Conservation (phyloP, 1,140 invertebrate genomes). For the Metopolophium dirhodum region DNA sequence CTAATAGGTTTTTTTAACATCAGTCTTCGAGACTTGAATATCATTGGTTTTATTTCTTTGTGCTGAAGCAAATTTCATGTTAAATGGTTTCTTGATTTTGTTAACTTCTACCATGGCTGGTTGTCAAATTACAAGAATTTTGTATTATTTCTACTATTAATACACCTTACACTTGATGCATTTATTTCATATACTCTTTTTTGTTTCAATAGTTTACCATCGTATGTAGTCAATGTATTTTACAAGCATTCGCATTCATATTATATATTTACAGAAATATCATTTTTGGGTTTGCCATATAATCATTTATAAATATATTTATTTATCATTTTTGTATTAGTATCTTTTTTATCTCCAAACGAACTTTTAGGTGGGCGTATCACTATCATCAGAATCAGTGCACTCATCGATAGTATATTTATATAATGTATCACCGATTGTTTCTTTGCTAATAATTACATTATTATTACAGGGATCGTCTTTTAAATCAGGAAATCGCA, state of each 20-base stretch:
- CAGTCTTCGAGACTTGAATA: not conserved
- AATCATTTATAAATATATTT: constrained; percentile 28
- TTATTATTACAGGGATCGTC: not conserved
- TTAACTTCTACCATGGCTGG: constrained; percentile 31
- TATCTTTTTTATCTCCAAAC: no score
- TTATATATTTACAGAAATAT: not conserved
- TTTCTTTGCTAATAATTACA: not conserved
- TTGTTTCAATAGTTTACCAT: constrained; percentile 35
- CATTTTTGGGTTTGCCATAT: not conserved
- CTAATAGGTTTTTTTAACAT: not conserved
- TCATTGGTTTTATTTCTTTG: not conserved
- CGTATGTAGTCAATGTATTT: not conserved
- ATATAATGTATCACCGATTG: not conserved
- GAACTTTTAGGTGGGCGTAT: not conserved
- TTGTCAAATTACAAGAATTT: not conserved
- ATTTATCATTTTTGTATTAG: no score
- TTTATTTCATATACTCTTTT: constrained; percentile 33
- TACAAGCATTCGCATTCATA: not conserved
- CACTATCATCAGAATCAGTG: not conserved
- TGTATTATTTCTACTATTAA: not conserved
- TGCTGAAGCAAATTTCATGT: constrained; percentile 24
- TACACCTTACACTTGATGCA: not conserved
- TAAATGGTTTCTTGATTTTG: constrained; percentile 38
- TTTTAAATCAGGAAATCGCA: not conserved
- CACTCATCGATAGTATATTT: not conserved